Percentiles rank a stretch among this genome's conserved stretches.
These are phyloP conservation scores for Gobius niger DNA, from an alignment of 2,113 vertebrate species.

Conservation along the genomic window DNA sequence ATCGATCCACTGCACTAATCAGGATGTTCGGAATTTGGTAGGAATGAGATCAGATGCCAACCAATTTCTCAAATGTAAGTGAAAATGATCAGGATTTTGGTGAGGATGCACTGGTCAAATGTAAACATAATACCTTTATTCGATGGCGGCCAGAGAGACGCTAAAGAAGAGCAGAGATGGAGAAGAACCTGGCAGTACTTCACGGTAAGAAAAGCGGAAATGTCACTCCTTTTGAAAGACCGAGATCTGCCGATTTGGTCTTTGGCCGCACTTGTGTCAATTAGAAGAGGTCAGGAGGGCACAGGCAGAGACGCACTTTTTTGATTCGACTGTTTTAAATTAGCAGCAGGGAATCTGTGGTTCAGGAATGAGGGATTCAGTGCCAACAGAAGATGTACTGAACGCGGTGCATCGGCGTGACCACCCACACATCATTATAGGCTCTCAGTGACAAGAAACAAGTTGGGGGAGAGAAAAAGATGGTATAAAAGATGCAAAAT, in stretches of 20 bases:
- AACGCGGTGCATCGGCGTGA: neutral
- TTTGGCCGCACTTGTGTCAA: conserved; percentile 12
- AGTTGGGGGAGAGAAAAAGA: too few relatives aligned
- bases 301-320: neutral
- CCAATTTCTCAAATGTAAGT: too few relatives aligned
- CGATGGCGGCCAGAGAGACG: too few relatives aligned
- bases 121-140: too few relatives aligned
- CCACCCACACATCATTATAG: conserved; percentile 10
- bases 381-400: conserved; percentile 8
- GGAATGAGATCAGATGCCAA: too few relatives aligned
- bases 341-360: conserved; percentile 20
- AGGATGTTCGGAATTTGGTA: too few relatives aligned
- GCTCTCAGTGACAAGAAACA: neutral
- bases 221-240: neutral
- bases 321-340: conserved; percentile 27
- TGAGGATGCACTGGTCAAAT: too few relatives aligned
- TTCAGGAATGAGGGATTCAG: conserved; percentile 3
- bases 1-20: too few relatives aligned
- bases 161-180: too few relatives aligned
- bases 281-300: conserved; percentile 8
- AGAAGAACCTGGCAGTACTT: neutral
- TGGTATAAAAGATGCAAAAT: too few relatives aligned
- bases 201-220: neutral
- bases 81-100: too few relatives aligned
- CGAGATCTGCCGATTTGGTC: conserved; percentile 15